Base-by-base conservation (phyloP, 2,797 vertebrate species). In the Fringilla coelebs region DNA sequence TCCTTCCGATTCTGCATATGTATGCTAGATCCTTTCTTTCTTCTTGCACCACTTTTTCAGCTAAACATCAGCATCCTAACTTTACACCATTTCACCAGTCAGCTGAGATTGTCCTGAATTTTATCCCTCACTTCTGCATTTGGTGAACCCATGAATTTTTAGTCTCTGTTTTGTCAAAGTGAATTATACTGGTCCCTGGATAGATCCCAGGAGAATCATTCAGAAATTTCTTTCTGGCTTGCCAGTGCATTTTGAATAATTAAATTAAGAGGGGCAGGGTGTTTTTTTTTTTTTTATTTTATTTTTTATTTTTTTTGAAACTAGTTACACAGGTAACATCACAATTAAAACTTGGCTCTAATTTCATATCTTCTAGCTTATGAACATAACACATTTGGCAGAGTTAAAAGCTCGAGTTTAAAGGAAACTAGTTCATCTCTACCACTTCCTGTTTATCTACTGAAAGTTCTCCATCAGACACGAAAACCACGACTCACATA, bases 401-500 rank as follows among this genome's bases (percentile, higher is more conserved):
- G 78, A 85, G 41, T 52, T 70, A 70, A 85, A 84, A 90, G 29
- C 41, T 85, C 38, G 57, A 36, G 24, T 88, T 88, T 61, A 62
- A 83, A 77, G 61, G 38, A 91, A 91, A 58, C 65, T 72, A 29
- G 49, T 77, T 88, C 25, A 26, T 57, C 40, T 58, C 82, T 82
- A 48, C 54, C 26, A 5, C 43, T 93, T 88, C 43, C 46, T 48
- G 20, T 66, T 72, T 57, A 20, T 49, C 38, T 63, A 2, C 41
- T 61, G 51, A 52, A 58, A 65, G 43, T 58, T 88, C 76, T n/a
- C 36, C 36, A 3, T 48, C 4, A 2, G 45, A 46, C 32, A 2
- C 1, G 2, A 43, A 74, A 80, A 5, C 41, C 48, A 2, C 1
- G 0, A 4, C 25, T 70, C 1, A 0, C 32, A 38, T 26, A 32